phyloP scores from a whole-genome alignment of 2,797 vertebrate genomes.

The Neostethus bicornis region DNA sequence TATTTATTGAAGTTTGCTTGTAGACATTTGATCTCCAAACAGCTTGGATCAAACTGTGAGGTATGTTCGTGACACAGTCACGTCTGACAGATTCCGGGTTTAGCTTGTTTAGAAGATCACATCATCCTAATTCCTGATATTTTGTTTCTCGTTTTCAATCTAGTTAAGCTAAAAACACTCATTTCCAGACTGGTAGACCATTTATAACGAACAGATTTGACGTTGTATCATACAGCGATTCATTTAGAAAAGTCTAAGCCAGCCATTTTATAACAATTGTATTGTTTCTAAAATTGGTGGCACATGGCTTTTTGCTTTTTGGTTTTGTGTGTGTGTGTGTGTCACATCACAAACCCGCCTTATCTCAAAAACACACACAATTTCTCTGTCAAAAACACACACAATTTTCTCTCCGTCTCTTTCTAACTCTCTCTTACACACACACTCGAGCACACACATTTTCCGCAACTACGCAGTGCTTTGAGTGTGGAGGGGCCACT shows the following conservation, averaged over 20 bases:
- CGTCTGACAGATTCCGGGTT: constrained; percentile 1
- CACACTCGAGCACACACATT: no score
- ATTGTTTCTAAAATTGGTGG: background rate
- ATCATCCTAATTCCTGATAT: constrained; percentile 19
- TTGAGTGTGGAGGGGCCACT: no score
- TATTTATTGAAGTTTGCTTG: background rate
- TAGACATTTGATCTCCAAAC: background rate
- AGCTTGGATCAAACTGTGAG: constrained; percentile 14
- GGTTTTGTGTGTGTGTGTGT: no score
- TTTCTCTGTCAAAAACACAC: no score
- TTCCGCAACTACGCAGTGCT: no score
- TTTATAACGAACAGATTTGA: background rate
- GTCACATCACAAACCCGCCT: no score
- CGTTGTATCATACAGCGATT: background rate
- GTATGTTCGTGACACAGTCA: constrained; percentile 21
- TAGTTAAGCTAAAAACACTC: constrained; percentile 31
- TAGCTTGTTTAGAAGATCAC: constrained; percentile 10
- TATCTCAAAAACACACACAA: no score
- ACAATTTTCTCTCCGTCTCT: no score
- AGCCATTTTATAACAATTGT: background rate
- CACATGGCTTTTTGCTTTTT: background rate
- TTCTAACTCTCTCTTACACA: no score
- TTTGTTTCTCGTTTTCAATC: constrained; percentile 24
- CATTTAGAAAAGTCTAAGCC: background rate
- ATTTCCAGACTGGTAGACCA: background rate